Conservation (phyloP, 2,888 invertebrate genomes). For the Lumbricus terrestris region DNA sequence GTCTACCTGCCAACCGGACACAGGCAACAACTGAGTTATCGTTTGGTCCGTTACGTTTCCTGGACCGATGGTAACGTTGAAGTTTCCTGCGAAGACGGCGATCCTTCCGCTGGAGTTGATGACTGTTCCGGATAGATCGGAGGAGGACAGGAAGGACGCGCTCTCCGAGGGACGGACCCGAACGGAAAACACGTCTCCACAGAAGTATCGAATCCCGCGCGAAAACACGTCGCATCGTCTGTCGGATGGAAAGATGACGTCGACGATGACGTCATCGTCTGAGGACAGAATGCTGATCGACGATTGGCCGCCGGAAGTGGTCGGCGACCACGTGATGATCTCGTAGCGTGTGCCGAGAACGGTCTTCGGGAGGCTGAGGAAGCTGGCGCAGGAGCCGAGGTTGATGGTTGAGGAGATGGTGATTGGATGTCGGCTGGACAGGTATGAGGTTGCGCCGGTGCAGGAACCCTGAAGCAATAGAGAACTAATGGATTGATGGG, state of each 20-base stretch:
- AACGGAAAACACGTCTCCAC: constrained; percentile 5
- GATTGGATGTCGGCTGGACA: neutral
- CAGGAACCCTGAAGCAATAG: neutral
- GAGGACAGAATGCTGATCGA: neutral
- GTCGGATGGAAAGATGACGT: neutral
- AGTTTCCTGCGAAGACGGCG: constrained; percentile 22
- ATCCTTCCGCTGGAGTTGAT: constrained; percentile 4
- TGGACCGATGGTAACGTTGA: constrained; percentile 14
- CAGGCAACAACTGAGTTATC: constrained; percentile 18
- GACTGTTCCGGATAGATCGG: constrained; percentile 18
- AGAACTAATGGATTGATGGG: neutral
- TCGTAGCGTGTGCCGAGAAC: constrained; percentile 13
- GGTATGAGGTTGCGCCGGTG: neutral
- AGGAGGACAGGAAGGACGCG: neutral
- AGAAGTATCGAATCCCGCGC: neutral
- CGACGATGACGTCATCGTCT: neutral
- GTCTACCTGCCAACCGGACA: constrained; percentile 11
- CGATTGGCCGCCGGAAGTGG: neutral
- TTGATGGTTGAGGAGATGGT: neutral
- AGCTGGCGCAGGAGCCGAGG: constrained; percentile 23
- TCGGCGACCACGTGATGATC: constrained; percentile 12
- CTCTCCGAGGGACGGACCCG: neutral
- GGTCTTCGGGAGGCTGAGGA: neutral
- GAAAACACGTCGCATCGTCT: neutral
- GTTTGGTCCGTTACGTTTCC: constrained; percentile 20